Percentiles rank a stretch among this genome's conserved stretches.
Conservation (phyloP, 2,797 vertebrate genomes). For the Leucoraja ocellata region DNA sequence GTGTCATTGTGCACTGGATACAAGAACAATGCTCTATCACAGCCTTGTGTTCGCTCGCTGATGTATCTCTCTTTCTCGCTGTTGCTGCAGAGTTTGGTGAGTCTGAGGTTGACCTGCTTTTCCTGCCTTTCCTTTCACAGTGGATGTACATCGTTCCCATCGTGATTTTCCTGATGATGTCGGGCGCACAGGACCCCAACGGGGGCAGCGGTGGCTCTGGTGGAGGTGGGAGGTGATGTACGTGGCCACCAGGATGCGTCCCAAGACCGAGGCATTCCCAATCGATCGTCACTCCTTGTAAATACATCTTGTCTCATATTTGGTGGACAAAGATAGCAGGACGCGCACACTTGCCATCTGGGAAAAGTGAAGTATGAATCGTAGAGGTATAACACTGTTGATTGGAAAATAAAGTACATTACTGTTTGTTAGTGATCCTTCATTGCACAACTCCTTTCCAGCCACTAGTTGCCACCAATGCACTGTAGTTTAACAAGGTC, state of each 20-base stretch:
- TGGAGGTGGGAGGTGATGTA: constrained; percentile 53
- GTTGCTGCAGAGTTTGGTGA: neutral
- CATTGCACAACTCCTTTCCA: neutral
- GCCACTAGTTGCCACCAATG: constrained; percentile 23
- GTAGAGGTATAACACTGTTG: neutral
- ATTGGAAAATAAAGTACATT: neutral
- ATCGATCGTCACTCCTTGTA: neutral
- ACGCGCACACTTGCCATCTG: neutral
- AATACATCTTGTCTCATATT: neutral
- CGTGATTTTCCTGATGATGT: constrained; percentile 92
- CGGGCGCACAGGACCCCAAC: constrained; percentile 79
- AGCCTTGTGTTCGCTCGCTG: neutral
- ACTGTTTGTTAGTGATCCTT: neutral
- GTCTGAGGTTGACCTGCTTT: neutral
- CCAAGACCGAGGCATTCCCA: neutral
- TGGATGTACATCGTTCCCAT: constrained; percentile 95
- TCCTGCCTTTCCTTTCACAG: constrained; percentile 51
- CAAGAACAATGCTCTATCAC: neutral
- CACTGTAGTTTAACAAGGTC: neutral
- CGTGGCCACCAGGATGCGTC: neutral
- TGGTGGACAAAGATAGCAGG: neutral
- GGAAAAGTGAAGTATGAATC: neutral
- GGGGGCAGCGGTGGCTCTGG: constrained; percentile 68
- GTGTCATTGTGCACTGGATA: neutral
- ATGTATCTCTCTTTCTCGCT: neutral